Evolutionary conservation across 2,888 invertebrate species (phyloP), one percentile per base, ranked within the genome.

Genomic region (Sarcophaga caerulescens): DNA sequence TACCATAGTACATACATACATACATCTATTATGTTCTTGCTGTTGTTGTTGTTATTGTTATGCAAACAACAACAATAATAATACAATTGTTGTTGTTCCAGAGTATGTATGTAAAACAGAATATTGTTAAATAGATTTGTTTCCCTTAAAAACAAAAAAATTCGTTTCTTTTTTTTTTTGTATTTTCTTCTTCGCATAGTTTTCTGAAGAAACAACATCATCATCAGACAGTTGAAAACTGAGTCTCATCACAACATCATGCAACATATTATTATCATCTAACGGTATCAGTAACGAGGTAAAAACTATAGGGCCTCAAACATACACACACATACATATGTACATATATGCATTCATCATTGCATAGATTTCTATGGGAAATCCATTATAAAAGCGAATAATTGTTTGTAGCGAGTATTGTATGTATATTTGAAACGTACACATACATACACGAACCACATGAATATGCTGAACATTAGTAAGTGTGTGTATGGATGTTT

Each of bases 71-170:
- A 52, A 52, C 52, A 52, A 47, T 12, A 17, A 4, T 14, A 47
- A 14, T 14, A 14, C 11, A 47, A 47, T 63, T 75, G 17, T 57
- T 23, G n/a, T 71, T 63, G 45, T 47, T 65, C 35, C 14, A 52
- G 11, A n/a, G 25, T 59, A 59, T 68, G 21, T 44, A 45, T 68
- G 21, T 44, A 45, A 76, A 84, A 76, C 62, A 71, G 75, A 62
- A 76, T 76, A 75, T 79, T 79, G 25, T 68, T 45, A 68, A 83
- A 83, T 74, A 57, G 68, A 84, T 63, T 70, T 79, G 52, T 65
- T 75, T 75, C 52, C 47, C 52, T 52, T 12, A 3, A 52, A 17
- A 52, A 52, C 3, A 52, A 5, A n/a, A n/a, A n/a, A 8, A 47
- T 8, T 47, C 47, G 35, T 74, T 45, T 62, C 14, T 68, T 17